Percentiles rank a stretch among this genome's conserved stretches.
Evolutionary conservation across 1,140 invertebrate species (phyloP).

Genomic region (Melitaea cinxia): DNA sequence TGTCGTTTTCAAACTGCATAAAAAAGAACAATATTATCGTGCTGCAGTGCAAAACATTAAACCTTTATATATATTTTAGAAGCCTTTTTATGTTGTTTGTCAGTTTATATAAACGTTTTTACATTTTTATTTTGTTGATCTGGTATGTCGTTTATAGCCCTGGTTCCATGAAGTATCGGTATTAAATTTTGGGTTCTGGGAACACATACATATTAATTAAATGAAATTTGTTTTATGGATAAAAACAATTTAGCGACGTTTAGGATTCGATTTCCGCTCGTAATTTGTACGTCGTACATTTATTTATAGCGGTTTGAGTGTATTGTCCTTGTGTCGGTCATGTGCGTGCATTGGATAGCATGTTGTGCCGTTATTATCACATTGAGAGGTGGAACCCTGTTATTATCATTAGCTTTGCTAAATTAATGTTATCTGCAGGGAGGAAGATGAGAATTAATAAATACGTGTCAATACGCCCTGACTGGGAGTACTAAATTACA

Average conservation of each 20-base stretch:
- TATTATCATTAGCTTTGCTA: background rate
- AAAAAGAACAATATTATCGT: too few relatives aligned
- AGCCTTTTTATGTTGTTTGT: too few relatives aligned
- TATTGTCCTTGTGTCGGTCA: slow-evolving; percentile 12
- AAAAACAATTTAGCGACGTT: slow-evolving; percentile 1
- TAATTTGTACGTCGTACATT: slow-evolving; percentile 8
- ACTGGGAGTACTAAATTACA: too few relatives aligned
- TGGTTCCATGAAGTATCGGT: background rate
- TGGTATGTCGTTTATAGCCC: background rate
- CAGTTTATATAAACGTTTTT: too few relatives aligned
- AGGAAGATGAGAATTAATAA: background rate
- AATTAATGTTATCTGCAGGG: background rate
- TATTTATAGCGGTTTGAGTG: slow-evolving; percentile 11
- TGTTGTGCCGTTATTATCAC: slow-evolving; percentile 11
- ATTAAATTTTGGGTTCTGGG: background rate
- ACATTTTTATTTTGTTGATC: background rate
- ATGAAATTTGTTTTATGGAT: background rate
- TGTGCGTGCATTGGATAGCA: slow-evolving; percentile 3
- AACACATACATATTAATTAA: background rate
- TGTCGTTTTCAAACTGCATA: too few relatives aligned
- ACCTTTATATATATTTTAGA: too few relatives aligned
- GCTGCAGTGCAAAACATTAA: too few relatives aligned
- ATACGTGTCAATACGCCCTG: too few relatives aligned
- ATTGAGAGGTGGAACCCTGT: background rate
- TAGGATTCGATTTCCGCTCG: slow-evolving; percentile 6